Evolutionary conservation across 1,140 invertebrate genomes (phyloP), one percentile per base, ranked within the genome.

Genomic region (Bombus difficillimus): DNA sequence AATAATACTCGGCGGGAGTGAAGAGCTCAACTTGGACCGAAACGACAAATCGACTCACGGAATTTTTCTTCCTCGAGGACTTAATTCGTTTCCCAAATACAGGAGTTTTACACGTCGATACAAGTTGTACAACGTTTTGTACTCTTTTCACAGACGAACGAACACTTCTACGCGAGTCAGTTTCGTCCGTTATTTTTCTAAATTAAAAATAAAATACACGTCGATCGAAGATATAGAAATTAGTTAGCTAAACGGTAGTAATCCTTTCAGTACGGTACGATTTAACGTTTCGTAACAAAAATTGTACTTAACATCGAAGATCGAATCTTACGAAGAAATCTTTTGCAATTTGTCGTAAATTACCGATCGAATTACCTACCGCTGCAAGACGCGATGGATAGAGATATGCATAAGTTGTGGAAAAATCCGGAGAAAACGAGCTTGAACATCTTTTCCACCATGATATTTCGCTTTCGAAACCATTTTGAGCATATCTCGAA

Each of bases 1-100:
- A 68, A 32, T 34, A 66, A 68, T 39, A 47, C 32, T 39, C 9
- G 39, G 28, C 28, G 18, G 5, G 12, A 25, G 41, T 0, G 13
- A 53, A 53, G 25, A 43, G 77, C 73, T 75, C 47, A 8, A 37
- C 73, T 79, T 22, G 10, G 1, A 25, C 32, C 25, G 28, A 41
- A 39, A n/a, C 76, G 76, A 28, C 59, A 53, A 68, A 68, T 66
- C 62, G 12, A 68, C 59, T 72, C 62, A 25, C n/a, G 34, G 69
- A 34, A 81, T 72, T 72, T 71, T 72, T 72, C 34, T 72, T 37
- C 1, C n/a, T 10, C 47, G 68, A 34, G 32, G 18, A 34, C 13
- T 47, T 12, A 41, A 43, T 64, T 39, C 47, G 68, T 53, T 75
- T 75, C 18, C 3, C 47, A 37, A 37, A 68, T 37, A 37, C 34